Evolutionary conservation across 2,797 vertebrate species (phyloP), one percentile per base, ranked within the genome.

Genomic region (Trichosurus vulpecula): DNA sequence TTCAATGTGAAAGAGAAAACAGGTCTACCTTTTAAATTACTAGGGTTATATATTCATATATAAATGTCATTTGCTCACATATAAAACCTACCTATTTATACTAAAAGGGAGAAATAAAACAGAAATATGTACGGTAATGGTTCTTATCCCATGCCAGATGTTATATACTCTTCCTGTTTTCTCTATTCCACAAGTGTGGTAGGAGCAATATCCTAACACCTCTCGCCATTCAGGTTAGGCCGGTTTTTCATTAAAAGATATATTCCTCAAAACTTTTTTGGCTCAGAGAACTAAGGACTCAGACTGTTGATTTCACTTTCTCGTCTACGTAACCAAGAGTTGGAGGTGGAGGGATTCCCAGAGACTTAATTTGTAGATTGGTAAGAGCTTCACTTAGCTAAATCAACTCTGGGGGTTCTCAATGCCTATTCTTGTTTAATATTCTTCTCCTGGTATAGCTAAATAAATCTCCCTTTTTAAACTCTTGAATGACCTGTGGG

Each of bases 61-160:
- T n/a, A n/a, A n/a, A n/a, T n/a, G 29, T 66, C 14, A 16, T 66
- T 66, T 66, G 61, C 14, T 66, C 35, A 66, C 61, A n/a, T 47
- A 94, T 54, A 92, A 96, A 94, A 1, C 12, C 31, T 94, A 81
- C 41, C 66, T 92, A 94, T 12, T 93, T 58, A 35, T 61, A 5
- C 31, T 25, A 81, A 81, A 47, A 41, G 16, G 19, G 8, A 47
- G 74, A 81, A 81, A 81, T 81, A 81, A 47, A 81, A 22, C 14
- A 14, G 66, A 81, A 81, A 81, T 41, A 47, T 47, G 22, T 47
- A 27, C 6, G 19, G 61, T 25, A 25, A 81, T 81, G 22, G 74
- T 9, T 81, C 74, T 47, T 81, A 81, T 81, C n/a, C 74, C 41
- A 81, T 81, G 74, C 74, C 19, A 47, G 19, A 81, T 47, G 19